Base-by-base conservation (phyloP, 2,797 vertebrate species). In the Pteronotus mesoamericanus region DNA sequence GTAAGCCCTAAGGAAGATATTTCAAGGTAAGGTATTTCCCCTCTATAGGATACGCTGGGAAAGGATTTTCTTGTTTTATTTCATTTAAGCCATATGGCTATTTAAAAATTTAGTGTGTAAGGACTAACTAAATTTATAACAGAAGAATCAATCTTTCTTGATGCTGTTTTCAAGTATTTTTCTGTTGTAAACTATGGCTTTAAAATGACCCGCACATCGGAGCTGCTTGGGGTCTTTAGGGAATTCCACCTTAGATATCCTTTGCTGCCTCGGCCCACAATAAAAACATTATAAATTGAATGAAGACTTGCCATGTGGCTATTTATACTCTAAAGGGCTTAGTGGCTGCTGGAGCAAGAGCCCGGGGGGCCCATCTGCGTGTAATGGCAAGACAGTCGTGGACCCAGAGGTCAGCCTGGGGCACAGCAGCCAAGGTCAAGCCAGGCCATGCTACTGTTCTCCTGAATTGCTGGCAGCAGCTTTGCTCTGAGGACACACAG, bases 91-190 rank as follows among this genome's bases (percentile, higher is more conserved):
- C 32, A 32, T 87, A 78, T 66, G 66, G 87, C 66, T 91, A 11
- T 80, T 97, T 92, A 53, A 77, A 95, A 89, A 90, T 51, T 74
- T 78, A 46, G 16, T 91, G 8, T 71, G 32, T 84, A 57, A 57
- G 24, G 89, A 89, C 44, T 42, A 71, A 87, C 21, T 72, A 72
- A 86, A 96, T 95, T 95, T 90, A 95, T 71, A 77, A 72, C 22
- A 29, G 42, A 55, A 78, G 51, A 51, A 94, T 72, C 59, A 85
- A 83, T 78, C 37, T 93, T 96, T 87, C 51, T 86, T 91, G 51
- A 93, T 94, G 84, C 89, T 74, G 26, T 96, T 89, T 93, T 24
- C 22, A 97, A 88, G 26, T 55, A 86, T 93, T 96, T 91, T 91
- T 29, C 3, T 72, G 66, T 92, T 90, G 32, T 85, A 84, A 96